These are phyloP conservation scores for Chaenogobius annularis DNA, from an alignment of 2,113 vertebrate species.

Conservation along the genomic window DNA sequence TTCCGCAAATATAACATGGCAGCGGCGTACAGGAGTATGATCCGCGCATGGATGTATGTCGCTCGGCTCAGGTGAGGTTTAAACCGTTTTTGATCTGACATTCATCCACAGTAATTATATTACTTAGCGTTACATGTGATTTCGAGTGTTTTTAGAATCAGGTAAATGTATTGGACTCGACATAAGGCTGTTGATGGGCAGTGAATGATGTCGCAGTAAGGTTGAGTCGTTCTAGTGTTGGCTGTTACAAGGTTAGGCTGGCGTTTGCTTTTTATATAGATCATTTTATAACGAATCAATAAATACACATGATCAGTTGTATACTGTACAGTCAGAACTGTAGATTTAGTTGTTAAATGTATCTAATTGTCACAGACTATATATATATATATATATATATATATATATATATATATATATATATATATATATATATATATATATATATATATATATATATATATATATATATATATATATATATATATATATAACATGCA, in stretches of 20 bases:
- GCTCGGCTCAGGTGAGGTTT: background rate
- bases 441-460: too few species aligned
- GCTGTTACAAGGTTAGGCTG: background rate
- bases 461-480: too few species aligned
- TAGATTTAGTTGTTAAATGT: too few species aligned
- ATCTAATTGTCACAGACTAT: too few species aligned
- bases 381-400: too few species aligned
- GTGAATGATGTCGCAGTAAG: background rate
- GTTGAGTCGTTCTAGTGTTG: background rate
- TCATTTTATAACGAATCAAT: too few species aligned
- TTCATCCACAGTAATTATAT: background rate
- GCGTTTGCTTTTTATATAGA: background rate
- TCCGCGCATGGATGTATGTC: background rate
- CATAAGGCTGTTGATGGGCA: background rate
- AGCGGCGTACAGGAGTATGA: constrained; percentile 25
- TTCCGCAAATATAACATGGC: constrained; percentile 47
- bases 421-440: too few species aligned
- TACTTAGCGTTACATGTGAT: too few species aligned
- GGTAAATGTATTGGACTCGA: background rate
- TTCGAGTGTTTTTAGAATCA: background rate
- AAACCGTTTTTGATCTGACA: constrained; percentile 33
- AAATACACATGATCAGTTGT: too few species aligned
- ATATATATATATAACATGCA: too few species aligned
- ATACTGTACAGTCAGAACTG: too few species aligned
- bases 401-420: too few species aligned